Percentiles rank a stretch among this genome's conserved stretches.
phyloP scores from a whole-genome alignment of 2,113 vertebrate species.

The Gallinago jamesoni region DNA sequence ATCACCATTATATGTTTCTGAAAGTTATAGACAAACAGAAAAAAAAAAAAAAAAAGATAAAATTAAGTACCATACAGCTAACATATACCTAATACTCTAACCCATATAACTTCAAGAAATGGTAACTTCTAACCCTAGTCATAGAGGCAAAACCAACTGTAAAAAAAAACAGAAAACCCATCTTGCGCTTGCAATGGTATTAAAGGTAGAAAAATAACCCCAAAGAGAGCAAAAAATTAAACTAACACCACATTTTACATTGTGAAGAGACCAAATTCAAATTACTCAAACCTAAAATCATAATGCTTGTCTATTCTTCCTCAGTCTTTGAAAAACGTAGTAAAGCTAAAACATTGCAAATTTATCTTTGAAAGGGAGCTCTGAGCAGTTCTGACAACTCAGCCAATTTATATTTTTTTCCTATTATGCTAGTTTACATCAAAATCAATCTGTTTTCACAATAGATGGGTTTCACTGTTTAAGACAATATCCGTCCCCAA shows the following conservation, averaged over 20 bases:
- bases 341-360: not conserved
- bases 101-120: not conserved
- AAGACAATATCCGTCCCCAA: not conserved
- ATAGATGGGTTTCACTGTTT: not conserved
- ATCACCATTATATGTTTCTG: not conserved
- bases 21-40: not conserved
- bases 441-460: constrained; percentile 35
- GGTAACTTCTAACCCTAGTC: not conserved
- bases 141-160: not conserved
- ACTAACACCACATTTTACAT: not conserved
- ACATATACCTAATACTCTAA: not conserved
- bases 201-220: not conserved
- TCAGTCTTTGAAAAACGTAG: not conserved
- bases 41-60: not conserved
- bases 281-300: not conserved
- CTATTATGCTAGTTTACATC: not conserved
- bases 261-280: not conserved
- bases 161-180: not conserved
- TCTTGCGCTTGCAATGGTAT: rapidly evolving
- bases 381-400: not conserved
- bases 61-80: not conserved
- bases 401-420: not conserved
- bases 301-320: not conserved
- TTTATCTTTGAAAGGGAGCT: not conserved
- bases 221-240: not conserved